These are phyloP conservation scores for Podotricha telesiphe DNA, from an alignment of 2,888 invertebrate species.

Conservation along the genomic window DNA sequence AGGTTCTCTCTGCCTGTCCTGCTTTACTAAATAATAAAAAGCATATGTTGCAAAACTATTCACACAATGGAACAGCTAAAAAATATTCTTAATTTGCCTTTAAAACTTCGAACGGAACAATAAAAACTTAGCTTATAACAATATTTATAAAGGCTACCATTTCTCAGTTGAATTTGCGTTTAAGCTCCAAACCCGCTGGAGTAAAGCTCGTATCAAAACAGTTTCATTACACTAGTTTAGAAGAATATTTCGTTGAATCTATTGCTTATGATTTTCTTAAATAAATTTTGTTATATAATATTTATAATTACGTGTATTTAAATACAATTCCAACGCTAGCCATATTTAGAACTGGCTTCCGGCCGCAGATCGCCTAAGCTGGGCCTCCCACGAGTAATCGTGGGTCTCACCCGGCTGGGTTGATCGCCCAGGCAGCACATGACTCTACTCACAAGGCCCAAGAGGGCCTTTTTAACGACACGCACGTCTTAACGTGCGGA, in stretches of 20 bases:
- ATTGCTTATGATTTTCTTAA: conserved; percentile 59
- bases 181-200: conserved; percentile 36
- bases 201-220: conserved; percentile 41
- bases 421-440: no score
- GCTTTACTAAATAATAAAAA: no score
- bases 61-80: background rate
- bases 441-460: no score
- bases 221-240: conserved; percentile 32
- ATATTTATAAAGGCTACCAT: conserved; percentile 26
- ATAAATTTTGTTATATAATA: background rate
- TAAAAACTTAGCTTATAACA: conserved; percentile 21
- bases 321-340: conserved; percentile 26
- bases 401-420: no score
- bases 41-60: background rate
- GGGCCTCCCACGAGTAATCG: no score
- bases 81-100: conserved; percentile 24
- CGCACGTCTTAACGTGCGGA: no score
- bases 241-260: conserved; percentile 47
- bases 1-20: no score
- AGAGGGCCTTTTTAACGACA: no score
- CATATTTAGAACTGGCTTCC: conserved; percentile 28
- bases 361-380: no score
- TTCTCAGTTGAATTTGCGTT: background rate
- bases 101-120: conserved; percentile 30
- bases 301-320: background rate